These are phyloP conservation scores for Himalopsyche kuldschensis DNA, from an alignment of 2,888 invertebrate species.

Conservation along the genomic window DNA sequence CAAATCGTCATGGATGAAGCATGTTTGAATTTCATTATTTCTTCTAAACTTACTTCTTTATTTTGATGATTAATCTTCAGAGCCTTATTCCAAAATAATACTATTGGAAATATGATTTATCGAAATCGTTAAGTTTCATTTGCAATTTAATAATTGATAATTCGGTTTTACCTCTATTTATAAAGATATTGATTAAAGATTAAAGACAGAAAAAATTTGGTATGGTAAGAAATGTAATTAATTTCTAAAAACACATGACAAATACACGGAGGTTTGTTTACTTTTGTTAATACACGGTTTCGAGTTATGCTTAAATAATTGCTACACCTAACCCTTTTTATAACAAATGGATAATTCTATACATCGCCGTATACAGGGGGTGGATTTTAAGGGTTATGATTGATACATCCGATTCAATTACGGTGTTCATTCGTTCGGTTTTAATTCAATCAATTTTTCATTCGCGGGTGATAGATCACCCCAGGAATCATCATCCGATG, in stretches of 20 bases:
- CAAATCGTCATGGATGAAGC: no score
- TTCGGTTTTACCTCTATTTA: no score
- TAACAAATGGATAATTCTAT: neutral
- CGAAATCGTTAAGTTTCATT: no score
- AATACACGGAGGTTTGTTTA: neutral
- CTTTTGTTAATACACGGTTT: neutral
- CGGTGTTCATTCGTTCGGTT: conserved; percentile 8
- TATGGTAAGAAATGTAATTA: no score
- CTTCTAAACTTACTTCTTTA: no score
- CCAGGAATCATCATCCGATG: neutral
- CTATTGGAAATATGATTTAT: no score
- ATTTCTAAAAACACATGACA: neutral
- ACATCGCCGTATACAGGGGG: neutral
- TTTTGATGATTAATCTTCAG: no score
- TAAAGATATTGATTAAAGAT: no score
- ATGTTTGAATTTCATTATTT: no score
- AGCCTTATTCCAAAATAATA: no score
- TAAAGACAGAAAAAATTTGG: no score
- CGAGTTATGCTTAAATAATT: neutral
- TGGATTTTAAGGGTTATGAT: neutral
- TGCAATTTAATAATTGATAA: no score
- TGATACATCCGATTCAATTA: conserved; percentile 18
- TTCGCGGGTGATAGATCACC: conserved; percentile 10
- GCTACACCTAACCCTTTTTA: neutral
- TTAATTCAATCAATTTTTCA: conserved; percentile 18